These are phyloP conservation scores for Argyresthia goedartella DNA, from an alignment of 2,888 invertebrate genomes.

Conservation along the genomic window DNA sequence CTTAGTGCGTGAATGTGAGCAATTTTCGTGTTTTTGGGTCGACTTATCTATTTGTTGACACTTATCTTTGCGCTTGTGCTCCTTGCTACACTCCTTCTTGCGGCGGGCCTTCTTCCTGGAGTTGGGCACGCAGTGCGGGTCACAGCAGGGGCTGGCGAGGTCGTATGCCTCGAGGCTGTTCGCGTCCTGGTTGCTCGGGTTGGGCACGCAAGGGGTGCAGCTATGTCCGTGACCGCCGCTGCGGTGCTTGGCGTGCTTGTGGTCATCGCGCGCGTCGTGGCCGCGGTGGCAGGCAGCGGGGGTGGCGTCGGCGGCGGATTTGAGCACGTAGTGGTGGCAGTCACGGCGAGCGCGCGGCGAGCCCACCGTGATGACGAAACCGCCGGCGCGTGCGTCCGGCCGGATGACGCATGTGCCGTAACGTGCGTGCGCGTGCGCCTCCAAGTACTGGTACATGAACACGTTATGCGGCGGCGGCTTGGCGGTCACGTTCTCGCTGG, in stretches of 20 bases:
- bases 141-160: constrained; percentile 88
- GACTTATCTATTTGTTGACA: constrained; percentile 64
- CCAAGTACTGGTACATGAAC: constrained; percentile 78
- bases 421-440: too few relatives aligned
- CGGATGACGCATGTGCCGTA: constrained; percentile 79
- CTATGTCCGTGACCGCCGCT: constrained; percentile 71
- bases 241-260: constrained; percentile 45
- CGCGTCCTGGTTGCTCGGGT: constrained; percentile 74
- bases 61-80: constrained; percentile 73
- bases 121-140: constrained; percentile 86
- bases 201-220: constrained; percentile 80
- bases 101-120: constrained; percentile 59
- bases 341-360: constrained; percentile 76
- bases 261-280: constrained; percentile 27
- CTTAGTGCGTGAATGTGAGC: constrained; percentile 58
- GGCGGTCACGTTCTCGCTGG: constrained; percentile 82
- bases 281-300: constrained; percentile 45
- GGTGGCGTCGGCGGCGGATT: too few relatives aligned
- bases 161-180: constrained; percentile 89
- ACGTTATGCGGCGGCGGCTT: constrained; percentile 57
- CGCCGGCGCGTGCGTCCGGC: constrained; percentile 75
- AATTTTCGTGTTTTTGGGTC: constrained; percentile 54
- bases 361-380: constrained; percentile 80
- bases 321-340: constrained; percentile 78
- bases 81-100: constrained; percentile 73